Evolutionary conservation across 2,888 invertebrate genomes (phyloP).

Genomic region (Drosophila eohydei): DNA sequence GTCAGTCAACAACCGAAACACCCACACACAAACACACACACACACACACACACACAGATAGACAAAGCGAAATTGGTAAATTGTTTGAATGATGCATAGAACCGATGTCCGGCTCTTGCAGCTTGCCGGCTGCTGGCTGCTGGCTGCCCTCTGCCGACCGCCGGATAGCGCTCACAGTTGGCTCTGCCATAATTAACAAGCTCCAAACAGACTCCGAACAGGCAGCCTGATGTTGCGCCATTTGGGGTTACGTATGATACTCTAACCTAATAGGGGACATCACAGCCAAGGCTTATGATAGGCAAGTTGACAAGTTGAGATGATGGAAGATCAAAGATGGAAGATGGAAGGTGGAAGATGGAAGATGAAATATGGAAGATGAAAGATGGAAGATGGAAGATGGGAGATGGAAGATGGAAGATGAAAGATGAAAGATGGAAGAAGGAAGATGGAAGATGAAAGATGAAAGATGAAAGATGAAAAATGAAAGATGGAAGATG

Average conservation of each 20-base stretch:
- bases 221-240: background rate
- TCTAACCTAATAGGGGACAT: background rate
- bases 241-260: conserved; percentile 23
- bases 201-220: conserved; percentile 30
- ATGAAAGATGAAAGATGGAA: too few species aligned
- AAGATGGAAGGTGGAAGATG: background rate
- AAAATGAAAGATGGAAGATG: too few species aligned
- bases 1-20: conserved; percentile 33
- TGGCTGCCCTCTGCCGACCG: conserved; percentile 8
- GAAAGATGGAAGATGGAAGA: background rate
- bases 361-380: background rate
- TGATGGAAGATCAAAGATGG: background rate
- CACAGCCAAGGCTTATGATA: background rate
- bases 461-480: too few species aligned
- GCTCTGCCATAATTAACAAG: conserved; percentile 39
- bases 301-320: background rate
- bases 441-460: too few species aligned
- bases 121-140: conserved; percentile 10
- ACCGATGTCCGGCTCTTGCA: conserved; percentile 31
- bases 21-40: conserved; percentile 5
- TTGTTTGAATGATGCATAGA: conserved; percentile 76
- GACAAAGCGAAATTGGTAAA: conserved; percentile 71
- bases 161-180: conserved; percentile 2
- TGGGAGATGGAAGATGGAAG: background rate
- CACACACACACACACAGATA: conserved; percentile 15